Base-by-base conservation (phyloP, 1,140 invertebrate genomes). In the Leptestheria dahalacensis region DNA sequence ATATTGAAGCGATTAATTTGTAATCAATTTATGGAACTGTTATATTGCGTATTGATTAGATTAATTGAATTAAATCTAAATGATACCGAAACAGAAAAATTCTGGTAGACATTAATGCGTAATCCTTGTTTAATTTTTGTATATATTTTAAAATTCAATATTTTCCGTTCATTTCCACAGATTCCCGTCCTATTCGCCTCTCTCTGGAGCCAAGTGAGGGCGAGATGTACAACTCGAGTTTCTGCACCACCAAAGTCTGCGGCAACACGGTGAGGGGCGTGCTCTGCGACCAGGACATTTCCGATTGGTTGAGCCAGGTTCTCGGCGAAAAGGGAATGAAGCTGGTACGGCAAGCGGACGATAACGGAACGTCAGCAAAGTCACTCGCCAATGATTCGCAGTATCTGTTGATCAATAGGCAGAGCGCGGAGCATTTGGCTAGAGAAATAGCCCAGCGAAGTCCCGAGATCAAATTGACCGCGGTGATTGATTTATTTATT, bases 341-440 rank as follows among this genome's bases (percentile, higher is more conserved):
- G 68, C 73, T 91, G 21, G 74, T 91, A 25, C 75, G 75, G 63
- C 84, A 90, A 69, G 75, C 68, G 10, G 47, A 24, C 15, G 48
- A 61, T 49, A 59, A 56, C 54, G 49, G 21, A 11, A 11, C 18
- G 48, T 54, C 25, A 33, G 26, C 28, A n/a, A 60, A 54, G 53
- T 88, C 87, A 0, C 75, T 94, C 60, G 81, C 83, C 3, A 95
- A 93, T 72, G 82, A 93, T 75, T 88, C 86, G 1, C 91, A 94
- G 70, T 94, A 83, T 73, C 75, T 96, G 41, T 69, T 95, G 21
- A 75, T 95, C 15, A 91, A 85, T 68, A 72, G 77, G 64, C 75
- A 80, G 11, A 93, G 89, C 64, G 78, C 91, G 6, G 15, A 15
- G 6, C 33, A 41, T 41, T 41, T 41, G 15, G 15, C 33, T 9